These are phyloP conservation scores for Syngnathus floridae DNA, from an alignment of 2,113 vertebrate species.

Conservation along the genomic window DNA sequence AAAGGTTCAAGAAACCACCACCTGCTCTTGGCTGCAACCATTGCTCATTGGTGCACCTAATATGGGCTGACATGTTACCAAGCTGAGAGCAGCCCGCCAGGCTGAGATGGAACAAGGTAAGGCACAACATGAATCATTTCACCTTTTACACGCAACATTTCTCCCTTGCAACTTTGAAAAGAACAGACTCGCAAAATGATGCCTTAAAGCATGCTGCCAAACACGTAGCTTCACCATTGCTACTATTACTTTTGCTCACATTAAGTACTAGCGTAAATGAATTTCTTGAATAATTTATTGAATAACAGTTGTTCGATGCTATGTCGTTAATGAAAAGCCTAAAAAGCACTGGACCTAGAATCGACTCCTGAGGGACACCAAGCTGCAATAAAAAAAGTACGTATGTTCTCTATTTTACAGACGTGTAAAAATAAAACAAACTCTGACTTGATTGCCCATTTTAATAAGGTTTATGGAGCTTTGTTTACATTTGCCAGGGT, in stretches of 20 bases:
- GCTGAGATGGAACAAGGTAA: constrained; percentile 44
- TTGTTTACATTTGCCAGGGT: too few species aligned
- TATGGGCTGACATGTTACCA: constrained; percentile 60
- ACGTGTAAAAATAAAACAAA: too few species aligned
- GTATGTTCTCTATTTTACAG: not conserved
- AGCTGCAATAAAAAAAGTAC: not conserved
- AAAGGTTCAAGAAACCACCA: constrained; percentile 58
- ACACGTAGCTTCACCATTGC: too few species aligned
- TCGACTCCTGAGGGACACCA: not conserved
- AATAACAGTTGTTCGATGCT: not conserved
- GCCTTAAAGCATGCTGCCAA: too few species aligned
- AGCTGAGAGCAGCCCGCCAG: constrained; percentile 49
- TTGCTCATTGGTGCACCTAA: constrained; percentile 64
- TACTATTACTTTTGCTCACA: too few species aligned
- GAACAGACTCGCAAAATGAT: too few species aligned
- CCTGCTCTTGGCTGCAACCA: constrained; percentile 60
- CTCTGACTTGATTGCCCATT: too few species aligned
- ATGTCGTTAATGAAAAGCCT: not conserved
- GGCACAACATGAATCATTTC: constrained; percentile 42
- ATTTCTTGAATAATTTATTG: too few species aligned
- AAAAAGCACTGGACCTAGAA: not conserved
- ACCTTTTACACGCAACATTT: constrained; percentile 41
- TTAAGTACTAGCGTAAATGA: too few species aligned
- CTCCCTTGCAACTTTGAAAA: constrained; percentile 17
- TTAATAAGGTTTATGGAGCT: too few species aligned